Conservation (phyloP, 2,888 invertebrate species). For the Philonicus albiceps region DNA sequence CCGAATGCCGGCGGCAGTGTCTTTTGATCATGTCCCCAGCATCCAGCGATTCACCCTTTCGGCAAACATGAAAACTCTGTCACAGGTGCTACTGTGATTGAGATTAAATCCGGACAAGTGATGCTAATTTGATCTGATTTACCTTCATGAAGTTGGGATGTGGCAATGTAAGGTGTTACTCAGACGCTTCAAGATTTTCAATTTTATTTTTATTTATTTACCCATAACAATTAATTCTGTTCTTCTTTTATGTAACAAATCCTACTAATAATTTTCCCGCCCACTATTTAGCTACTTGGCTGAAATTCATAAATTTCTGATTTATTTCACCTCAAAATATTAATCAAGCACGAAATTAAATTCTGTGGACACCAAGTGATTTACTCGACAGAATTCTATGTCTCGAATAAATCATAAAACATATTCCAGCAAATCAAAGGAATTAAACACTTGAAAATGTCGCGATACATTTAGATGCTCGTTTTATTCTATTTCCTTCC, state of each 20-base stretch:
- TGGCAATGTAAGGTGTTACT: not conserved
- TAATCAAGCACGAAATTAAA: slow-evolving; percentile 28
- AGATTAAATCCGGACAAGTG: slow-evolving; percentile 24
- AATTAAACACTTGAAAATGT: slow-evolving; percentile 15
- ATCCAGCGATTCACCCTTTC: slow-evolving; percentile 4
- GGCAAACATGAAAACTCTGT: slow-evolving; percentile 27
- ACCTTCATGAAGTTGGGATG: not conserved
- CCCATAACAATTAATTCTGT: not conserved
- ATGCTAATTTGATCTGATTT: slow-evolving; percentile 44
- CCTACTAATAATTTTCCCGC: not conserved
- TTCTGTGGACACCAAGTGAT: slow-evolving; percentile 4
- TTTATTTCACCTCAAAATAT: slow-evolving; percentile 6
- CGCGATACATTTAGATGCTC: not conserved
- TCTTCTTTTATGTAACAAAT: not conserved
- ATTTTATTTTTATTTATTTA: not conserved
- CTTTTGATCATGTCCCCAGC: slow-evolving; percentile 18
- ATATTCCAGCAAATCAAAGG: slow-evolving; percentile 25
- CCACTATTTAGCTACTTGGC: not conserved
- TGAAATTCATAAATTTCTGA: not conserved
- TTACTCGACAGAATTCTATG: slow-evolving; percentile 22
- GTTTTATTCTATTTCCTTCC: slow-evolving; percentile 4
- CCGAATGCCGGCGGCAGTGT: not conserved
- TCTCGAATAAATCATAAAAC: slow-evolving; percentile 33
- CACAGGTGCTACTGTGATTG: slow-evolving; percentile 41
- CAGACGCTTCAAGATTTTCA: not conserved